Base-by-base conservation (phyloP, 2,888 invertebrate species). In the Byasa hedistus region DNA sequence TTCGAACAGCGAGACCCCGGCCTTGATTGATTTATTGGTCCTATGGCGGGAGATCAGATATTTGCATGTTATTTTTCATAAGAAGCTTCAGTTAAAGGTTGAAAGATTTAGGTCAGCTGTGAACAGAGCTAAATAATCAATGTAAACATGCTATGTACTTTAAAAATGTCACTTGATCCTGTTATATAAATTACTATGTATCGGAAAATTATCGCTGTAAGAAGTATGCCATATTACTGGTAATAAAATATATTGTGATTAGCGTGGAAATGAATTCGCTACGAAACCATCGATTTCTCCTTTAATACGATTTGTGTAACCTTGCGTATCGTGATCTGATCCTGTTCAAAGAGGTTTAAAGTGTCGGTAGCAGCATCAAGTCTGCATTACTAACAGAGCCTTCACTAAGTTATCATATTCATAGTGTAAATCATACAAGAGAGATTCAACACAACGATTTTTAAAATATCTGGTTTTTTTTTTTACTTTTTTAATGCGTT, bases 271-370 rank as follows among this genome's bases (percentile, higher is more conserved):
- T 22, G 51, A 10, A 22, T 52, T 58, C 36, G 27, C 15, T n/a
- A 55, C 15, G 15, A 32, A n/a, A 66, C 68, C 71, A 72, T 71
- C 69, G 72, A 70, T 71, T 75, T 72, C 75, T 68, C 71, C 78
- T 75, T n/a, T 89, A 89, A 89, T 89, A 82, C 85, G 84, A 88
- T 87, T 87, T 83, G 77, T 75, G 79, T 81, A 75, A 77, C 82
- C 80, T 82, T 80, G 82, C 76, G 76, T 66, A 69, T 75, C 69
- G 8, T 65, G 66, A 83, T 81, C 79, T 76, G 73, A 74, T 77
- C 81, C 76, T 78, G 84, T 85, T 83, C 69, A 78, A 71, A 77
- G 81, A 73, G 78, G 81, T 77, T 78, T 48, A 2, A 4, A 57
- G 57, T 19, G 57, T 19, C 27, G 19, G 32, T 27, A 56, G 23